Percentiles rank a stretch among this genome's conserved stretches.
phyloP scores from a whole-genome alignment of 1,140 invertebrate genomes.

The Eumeta japonica region DNA sequence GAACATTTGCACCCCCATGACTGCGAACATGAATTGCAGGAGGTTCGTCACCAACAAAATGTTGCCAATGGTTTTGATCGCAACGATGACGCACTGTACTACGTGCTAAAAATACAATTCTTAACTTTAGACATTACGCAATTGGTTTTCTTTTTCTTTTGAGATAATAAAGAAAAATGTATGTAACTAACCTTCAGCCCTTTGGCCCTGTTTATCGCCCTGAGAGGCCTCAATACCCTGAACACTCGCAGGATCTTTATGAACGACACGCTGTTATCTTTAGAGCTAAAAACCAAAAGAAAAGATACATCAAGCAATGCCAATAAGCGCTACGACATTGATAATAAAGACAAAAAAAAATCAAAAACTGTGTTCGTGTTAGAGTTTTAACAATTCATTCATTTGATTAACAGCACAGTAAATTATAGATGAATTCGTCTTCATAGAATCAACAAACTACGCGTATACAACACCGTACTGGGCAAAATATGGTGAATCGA shows the following conservation, averaged over 20 bases:
- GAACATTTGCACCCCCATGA: conserved; percentile 99
- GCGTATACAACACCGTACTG: too few relatives aligned
- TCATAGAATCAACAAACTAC: too few relatives aligned
- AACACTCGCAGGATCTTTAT: conserved; percentile 98
- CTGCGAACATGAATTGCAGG: conserved; percentile 99
- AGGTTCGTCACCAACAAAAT: conserved; percentile 99
- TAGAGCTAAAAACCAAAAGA: too few relatives aligned
- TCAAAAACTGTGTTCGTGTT: too few relatives aligned
- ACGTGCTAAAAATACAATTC: conserved; percentile 76
- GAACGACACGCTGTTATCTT: conserved; percentile 89
- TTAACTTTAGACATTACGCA: conserved; percentile 12
- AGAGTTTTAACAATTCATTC: too few relatives aligned
- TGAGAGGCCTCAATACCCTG: conserved; percentile 95
- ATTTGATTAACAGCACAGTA: too few relatives aligned
- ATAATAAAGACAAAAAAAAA: too few relatives aligned
- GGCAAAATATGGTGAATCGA: too few relatives aligned
- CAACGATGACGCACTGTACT: conserved; percentile 98
- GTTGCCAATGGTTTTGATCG: conserved; percentile 98
- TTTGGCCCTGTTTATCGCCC: conserved; percentile 99
- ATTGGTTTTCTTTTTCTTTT: conserved; percentile 4
- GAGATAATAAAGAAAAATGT: conserved; percentile 5
- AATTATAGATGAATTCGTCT: too few relatives aligned
- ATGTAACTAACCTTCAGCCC: conserved; percentile 87
- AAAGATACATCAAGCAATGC: too few relatives aligned
- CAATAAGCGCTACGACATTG: too few relatives aligned